Evolutionary conservation across 2,113 vertebrate species (phyloP).

Genomic region (Climacteris rufus): DNA sequence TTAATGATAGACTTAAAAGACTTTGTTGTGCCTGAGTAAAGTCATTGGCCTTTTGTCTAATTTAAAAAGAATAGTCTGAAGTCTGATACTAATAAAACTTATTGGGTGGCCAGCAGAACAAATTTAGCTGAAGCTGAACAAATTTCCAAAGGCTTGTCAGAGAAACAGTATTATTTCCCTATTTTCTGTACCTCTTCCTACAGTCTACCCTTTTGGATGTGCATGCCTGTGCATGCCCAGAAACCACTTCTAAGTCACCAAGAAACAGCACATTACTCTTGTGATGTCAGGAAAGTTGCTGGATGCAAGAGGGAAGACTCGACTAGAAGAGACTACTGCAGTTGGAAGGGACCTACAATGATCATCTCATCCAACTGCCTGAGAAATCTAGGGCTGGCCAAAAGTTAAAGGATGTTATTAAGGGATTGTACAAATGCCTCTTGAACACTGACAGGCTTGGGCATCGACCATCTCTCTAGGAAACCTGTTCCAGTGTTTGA

Average conservation of each 20-base stretch:
- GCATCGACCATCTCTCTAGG: not conserved
- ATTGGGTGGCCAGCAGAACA: constrained; percentile 3
- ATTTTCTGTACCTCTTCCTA: constrained; percentile 8
- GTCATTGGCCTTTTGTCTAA: not conserved
- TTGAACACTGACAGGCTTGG: not conserved
- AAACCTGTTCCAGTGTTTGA: not conserved
- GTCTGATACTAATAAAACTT: constrained; percentile 56
- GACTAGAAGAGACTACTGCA: not conserved
- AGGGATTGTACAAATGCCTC: not conserved
- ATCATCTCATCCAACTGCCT: not conserved
- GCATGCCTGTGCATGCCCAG: not conserved
- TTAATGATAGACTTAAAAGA: not conserved
- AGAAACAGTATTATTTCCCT: not conserved
- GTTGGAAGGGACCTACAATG: not conserved
- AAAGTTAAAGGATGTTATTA: not conserved
- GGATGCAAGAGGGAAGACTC: not conserved
- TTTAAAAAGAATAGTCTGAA: constrained; percentile 30
- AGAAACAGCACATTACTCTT: not conserved
- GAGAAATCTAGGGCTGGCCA: not conserved
- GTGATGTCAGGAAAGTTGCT: not conserved
- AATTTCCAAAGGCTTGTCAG: not conserved
- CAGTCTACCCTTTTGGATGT: not conserved
- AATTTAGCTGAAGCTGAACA: constrained; percentile 11
- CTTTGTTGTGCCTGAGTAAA: not conserved
- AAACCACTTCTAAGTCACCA: not conserved